Conservation (phyloP, 2,797 vertebrate species). For the Buceros bicornis region DNA sequence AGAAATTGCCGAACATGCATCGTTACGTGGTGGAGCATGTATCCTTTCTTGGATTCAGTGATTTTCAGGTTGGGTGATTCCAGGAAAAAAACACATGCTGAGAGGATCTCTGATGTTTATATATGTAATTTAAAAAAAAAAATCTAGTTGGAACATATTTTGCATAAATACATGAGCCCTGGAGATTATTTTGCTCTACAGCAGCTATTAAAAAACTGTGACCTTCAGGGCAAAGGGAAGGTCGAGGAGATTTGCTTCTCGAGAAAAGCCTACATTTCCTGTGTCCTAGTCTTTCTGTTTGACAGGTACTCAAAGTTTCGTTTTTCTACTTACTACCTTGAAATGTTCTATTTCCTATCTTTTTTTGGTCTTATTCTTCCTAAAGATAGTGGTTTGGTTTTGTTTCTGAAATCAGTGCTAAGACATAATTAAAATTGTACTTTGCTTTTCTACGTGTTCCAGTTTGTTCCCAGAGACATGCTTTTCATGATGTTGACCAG, state of each 20-base stretch:
- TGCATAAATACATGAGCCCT: constrained; percentile 46
- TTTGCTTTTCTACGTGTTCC: neutral
- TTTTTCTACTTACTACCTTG: neutral
- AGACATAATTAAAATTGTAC: neutral
- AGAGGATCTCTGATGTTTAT: neutral
- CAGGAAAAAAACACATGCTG: neutral
- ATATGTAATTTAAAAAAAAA: neutral
- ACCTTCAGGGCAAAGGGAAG: constrained; percentile 56
- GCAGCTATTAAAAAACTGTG: constrained; percentile 56
- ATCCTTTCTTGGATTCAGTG: neutral
- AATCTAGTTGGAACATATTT: constrained; percentile 39
- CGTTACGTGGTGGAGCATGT: accelerated
- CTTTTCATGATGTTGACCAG: constrained; percentile 56
- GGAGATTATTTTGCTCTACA: constrained; percentile 45
- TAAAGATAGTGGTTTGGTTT: neutral
- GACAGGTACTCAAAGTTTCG: neutral
- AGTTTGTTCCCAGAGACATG: constrained; percentile 5
- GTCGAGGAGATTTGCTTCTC: constrained; percentile 35
- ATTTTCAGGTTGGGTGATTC: neutral
- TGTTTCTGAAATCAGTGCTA: neutral
- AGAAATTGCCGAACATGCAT: neutral
- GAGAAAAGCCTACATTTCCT: neutral
- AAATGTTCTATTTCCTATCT: neutral
- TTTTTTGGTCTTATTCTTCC: neutral
- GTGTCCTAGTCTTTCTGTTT: neutral